Percentiles rank a stretch among this genome's conserved stretches.
phyloP scores from a whole-genome alignment of 2,888 invertebrate genomes.

The Spisula solida region DNA sequence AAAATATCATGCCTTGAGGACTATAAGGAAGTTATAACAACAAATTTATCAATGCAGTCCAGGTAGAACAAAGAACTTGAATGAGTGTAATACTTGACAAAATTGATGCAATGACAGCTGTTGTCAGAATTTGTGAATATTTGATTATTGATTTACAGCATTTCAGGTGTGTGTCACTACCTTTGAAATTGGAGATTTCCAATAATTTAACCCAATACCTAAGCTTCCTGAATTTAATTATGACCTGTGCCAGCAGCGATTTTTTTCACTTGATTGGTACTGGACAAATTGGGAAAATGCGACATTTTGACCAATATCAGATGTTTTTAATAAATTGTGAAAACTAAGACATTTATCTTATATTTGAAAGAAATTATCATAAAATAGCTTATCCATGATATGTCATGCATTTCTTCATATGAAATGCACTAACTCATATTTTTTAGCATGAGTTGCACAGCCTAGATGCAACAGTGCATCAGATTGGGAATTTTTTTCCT shows the following conservation, averaged over 20 bases:
- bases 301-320: no score
- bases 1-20: not conserved
- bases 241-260: not conserved
- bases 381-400: no score
- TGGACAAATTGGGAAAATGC: no score
- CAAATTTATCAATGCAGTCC: not conserved
- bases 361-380: no score
- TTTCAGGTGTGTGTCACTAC: not conserved
- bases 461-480: no score
- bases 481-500: no score
- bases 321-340: no score
- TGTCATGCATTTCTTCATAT: no score
- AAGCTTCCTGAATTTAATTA: not conserved
- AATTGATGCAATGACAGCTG: constrained; percentile 27
- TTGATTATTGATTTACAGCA: constrained; percentile 23
- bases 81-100: not conserved
- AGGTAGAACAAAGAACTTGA: constrained; percentile 9
- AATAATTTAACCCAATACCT: not conserved
- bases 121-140: constrained; percentile 26
- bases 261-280: no score
- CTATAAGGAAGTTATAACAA: not conserved
- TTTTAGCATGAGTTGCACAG: no score
- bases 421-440: no score
- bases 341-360: no score
- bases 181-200: constrained; percentile 10